Conservation (phyloP, 2,113 vertebrate species). For the Muntiacus reevesi region DNA sequence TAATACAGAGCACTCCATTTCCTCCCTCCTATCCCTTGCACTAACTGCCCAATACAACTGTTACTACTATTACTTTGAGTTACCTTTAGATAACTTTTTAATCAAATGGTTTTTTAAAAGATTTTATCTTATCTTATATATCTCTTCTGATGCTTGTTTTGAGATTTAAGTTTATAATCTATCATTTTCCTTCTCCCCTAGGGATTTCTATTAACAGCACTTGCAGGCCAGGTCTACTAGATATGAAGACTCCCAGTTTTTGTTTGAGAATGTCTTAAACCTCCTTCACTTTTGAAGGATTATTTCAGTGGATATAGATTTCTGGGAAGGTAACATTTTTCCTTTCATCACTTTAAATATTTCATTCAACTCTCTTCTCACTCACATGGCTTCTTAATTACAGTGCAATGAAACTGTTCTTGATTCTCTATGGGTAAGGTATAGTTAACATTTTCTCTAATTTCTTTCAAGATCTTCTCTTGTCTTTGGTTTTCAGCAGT, state of each 20-base stretch:
- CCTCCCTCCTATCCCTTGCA: no score
- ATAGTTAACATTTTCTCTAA: neutral
- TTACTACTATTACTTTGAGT: no score
- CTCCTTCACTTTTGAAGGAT: neutral
- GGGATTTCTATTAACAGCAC: no score
- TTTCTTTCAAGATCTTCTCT: neutral
- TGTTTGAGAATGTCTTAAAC: neutral
- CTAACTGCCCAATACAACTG: no score
- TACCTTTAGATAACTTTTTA: no score
- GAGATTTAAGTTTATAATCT: no score
- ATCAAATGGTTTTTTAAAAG: no score
- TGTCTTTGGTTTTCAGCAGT: neutral
- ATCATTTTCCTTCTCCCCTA: no score
- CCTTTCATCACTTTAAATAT: neutral
- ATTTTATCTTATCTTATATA: no score
- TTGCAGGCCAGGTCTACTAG: neutral
- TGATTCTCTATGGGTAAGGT: neutral
- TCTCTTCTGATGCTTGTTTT: no score
- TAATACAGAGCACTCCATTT: no score
- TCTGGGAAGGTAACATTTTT: neutral
- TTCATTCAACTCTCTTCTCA: neutral
- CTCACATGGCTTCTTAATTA: neutral
- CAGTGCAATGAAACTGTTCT: neutral
- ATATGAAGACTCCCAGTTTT: neutral
- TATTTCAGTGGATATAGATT: neutral